Base-by-base conservation (phyloP, 2,113 vertebrate species). In the Tapirus terrestris region DNA sequence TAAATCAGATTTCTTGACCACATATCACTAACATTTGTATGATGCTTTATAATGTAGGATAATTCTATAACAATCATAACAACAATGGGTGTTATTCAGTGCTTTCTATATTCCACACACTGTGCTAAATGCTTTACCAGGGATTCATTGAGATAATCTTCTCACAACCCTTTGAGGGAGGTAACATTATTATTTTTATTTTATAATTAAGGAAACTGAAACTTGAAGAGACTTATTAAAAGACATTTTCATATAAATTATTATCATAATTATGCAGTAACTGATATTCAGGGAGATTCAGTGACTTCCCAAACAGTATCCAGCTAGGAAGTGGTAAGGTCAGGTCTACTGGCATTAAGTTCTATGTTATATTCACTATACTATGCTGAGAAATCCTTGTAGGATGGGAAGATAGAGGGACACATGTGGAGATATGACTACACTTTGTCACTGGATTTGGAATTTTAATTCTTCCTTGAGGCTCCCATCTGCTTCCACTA, bases 391-490 rank as follows among this genome's bases (percentile, higher is more conserved):
- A 88, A 77, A 79, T 25, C 13, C 58, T 39, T 60, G 33, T 20
- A 21, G 25, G 16, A 25, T 36, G 25, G 21, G 31, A 67, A 75
- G 58, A 56, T 0, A 53, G 2, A 89, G n/a, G 79, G 23, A 63
- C 33, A 12, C 16, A 6, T 0, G 0, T 23, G 73, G 12, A 83
- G 13, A 14, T n/a, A 0, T 58, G 63, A 79, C n/a, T 29, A 48
- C 53, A 48, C 36, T 67, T n/a, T 23, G 33, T 79, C 56, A 20
- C 53, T 67, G 29, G 6, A 45, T 90, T 77, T n/a, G 21, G 48
- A 65, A 11, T 48, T 36, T 93, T 60, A 31, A 58, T 79, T 65
- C 68, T 81, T 90, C 53, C 56, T n/a, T 79, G 18, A 92, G 31
- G 18, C 6, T 53, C 14, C 8, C 20, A 7, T 65, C 61, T 83